Evolutionary conservation across 2,888 invertebrate genomes (phyloP).

Genomic region (Brassicogethes aeneus): DNA sequence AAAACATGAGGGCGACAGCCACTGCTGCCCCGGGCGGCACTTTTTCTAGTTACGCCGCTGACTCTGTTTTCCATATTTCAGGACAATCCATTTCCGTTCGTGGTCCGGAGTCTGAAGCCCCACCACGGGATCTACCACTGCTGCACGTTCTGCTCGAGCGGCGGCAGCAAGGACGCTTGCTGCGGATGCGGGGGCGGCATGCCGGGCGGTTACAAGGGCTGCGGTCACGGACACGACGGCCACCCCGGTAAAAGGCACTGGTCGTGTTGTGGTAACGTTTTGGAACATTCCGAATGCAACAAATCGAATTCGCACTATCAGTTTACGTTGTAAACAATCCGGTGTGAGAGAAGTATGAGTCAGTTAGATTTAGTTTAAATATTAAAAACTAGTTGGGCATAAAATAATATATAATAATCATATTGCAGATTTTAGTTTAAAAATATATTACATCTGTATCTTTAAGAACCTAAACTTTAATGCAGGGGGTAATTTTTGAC

Average conservation of each 20-base stretch:
- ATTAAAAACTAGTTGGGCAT: no score
- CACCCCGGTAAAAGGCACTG: slow-evolving; percentile 74
- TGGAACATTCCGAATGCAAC: slow-evolving; percentile 53
- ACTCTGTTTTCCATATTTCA: no score
- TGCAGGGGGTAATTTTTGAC: no score
- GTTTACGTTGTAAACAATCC: slow-evolving; percentile 47
- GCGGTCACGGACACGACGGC: slow-evolving; percentile 73
- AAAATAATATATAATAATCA: no score
- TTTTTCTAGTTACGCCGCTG: no score
- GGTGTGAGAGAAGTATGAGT: no score
- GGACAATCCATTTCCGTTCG: slow-evolving; percentile 61
- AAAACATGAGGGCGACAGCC: no score
- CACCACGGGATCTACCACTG: slow-evolving; percentile 72
- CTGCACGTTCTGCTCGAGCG: slow-evolving; percentile 74
- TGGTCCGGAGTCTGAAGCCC: slow-evolving; percentile 52
- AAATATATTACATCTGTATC: no score
- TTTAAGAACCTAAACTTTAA: no score
- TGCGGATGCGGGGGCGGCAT: slow-evolving; percentile 69
- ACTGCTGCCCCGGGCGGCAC: no score
- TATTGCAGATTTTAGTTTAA: no score
- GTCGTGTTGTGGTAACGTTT: slow-evolving; percentile 69
- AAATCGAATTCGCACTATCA: slow-evolving; percentile 46
- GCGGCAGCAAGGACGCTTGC: slow-evolving; percentile 56
- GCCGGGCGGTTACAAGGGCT: slow-evolving; percentile 66
- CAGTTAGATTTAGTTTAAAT: no score